These are phyloP conservation scores for Drosophila rhopaloa DNA, from an alignment of 1,140 invertebrate genomes.

Conservation along the genomic window DNA sequence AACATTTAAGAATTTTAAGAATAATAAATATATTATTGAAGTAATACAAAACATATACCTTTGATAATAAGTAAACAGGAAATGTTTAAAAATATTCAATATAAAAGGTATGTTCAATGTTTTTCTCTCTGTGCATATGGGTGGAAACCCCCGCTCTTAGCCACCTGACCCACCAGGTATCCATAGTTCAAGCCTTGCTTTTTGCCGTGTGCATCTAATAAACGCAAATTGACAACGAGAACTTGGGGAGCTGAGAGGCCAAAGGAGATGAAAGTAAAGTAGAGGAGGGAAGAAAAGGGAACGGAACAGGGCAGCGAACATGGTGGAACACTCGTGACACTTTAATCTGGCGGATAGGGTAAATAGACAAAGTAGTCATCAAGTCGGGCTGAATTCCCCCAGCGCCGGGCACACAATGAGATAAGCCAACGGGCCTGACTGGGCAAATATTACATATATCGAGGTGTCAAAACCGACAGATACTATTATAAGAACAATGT, in stretches of 20 bases:
- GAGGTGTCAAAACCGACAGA: slow-evolving; percentile 36
- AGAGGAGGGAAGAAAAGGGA: neutral
- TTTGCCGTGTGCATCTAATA: slow-evolving; percentile 68
- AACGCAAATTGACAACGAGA: slow-evolving; percentile 68
- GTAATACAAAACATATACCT: too few relatives aligned
- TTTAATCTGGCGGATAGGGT: slow-evolving; percentile 68
- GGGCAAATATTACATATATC: slow-evolving; percentile 30
- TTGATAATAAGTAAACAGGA: too few relatives aligned
- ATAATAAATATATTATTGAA: too few relatives aligned
- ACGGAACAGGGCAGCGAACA: neutral
- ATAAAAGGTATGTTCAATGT: too few relatives aligned
- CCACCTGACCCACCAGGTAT: slow-evolving; percentile 35
- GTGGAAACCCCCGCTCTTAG: too few relatives aligned
- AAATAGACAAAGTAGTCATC: slow-evolving; percentile 62
- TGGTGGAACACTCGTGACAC: slow-evolving; percentile 61
- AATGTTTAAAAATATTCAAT: too few relatives aligned
- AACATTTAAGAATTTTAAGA: too few relatives aligned
- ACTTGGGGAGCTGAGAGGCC: neutral
- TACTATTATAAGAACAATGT: slow-evolving; percentile 35
- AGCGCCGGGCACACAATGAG: slow-evolving; percentile 27
- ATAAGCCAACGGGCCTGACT: slow-evolving; percentile 38
- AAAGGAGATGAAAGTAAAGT: neutral
- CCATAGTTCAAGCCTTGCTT: slow-evolving; percentile 27
- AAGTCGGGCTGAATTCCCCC: slow-evolving; percentile 44
- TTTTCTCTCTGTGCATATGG: neutral